Conservation (phyloP, 2,888 invertebrate species). For the Coronaproctus castanopsis region DNA sequence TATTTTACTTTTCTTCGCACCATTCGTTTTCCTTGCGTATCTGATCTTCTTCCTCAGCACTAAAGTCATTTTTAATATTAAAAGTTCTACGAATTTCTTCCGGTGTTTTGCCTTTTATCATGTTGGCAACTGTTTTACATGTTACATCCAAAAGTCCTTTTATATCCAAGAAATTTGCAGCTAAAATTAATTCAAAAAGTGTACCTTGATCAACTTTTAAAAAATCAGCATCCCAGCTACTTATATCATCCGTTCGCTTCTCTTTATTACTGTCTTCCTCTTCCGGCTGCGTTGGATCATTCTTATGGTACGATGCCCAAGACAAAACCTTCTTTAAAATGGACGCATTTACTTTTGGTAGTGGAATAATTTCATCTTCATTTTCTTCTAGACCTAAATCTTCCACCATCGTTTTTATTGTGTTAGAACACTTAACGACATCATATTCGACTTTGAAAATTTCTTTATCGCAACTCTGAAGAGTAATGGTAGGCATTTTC, state of each 20-base stretch:
- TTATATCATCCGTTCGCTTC: slow-evolving; percentile 96
- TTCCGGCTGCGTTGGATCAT: slow-evolving; percentile 73
- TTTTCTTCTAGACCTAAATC: slow-evolving; percentile 71
- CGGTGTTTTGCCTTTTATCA: slow-evolving; percentile 96
- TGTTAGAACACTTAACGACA: slow-evolving; percentile 92
- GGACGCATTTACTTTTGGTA: slow-evolving; percentile 93
- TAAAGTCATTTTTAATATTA: slow-evolving; percentile 91
- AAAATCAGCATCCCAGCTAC: slow-evolving; percentile 98
- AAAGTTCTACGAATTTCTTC: slow-evolving; percentile 93
- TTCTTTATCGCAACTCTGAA: slow-evolving; percentile 88
- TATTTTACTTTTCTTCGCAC: slow-evolving; percentile 76
- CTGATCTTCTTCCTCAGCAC: slow-evolving; percentile 90
- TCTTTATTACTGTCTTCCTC: slow-evolving; percentile 96
- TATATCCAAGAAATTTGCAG: slow-evolving; percentile 92
- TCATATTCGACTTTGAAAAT: slow-evolving; percentile 90
- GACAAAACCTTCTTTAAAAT: slow-evolving; percentile 86
- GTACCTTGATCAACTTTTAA: slow-evolving; percentile 89
- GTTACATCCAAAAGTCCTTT: slow-evolving; percentile 89
- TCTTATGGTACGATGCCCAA: slow-evolving; percentile 83
- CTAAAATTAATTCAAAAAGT: slow-evolving; percentile 28
- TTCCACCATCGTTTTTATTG: slow-evolving; percentile 96
- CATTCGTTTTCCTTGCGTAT: slow-evolving; percentile 92
- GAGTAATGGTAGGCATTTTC: slow-evolving; percentile 89
- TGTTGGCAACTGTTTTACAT: slow-evolving; percentile 94
- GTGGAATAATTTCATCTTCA: slow-evolving; percentile 82